These are phyloP conservation scores for Scortum barcoo DNA, from an alignment of 2,113 vertebrate genomes.

Conservation along the genomic window DNA sequence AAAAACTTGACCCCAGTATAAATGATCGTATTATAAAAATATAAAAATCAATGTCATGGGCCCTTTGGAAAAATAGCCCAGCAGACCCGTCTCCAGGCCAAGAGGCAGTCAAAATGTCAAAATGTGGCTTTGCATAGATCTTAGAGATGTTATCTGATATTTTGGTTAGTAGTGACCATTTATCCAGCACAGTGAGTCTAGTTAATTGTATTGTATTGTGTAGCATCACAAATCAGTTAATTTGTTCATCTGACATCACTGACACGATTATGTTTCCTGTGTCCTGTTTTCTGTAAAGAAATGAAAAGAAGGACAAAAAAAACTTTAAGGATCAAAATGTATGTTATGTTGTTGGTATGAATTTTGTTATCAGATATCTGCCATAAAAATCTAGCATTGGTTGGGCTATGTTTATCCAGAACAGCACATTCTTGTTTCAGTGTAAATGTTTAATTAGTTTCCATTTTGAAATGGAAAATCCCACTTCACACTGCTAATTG, in stretches of 20 bases:
- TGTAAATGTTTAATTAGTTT: background rate
- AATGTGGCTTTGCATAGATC: background rate
- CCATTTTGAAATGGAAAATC: background rate
- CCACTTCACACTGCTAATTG: conserved; percentile 1
- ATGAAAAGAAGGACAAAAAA: background rate
- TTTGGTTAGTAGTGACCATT: background rate
- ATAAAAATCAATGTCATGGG: background rate
- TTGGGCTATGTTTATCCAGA: background rate
- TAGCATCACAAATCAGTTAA: background rate
- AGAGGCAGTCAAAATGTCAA: background rate
- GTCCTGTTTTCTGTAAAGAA: background rate
- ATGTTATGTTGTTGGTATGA: background rate
- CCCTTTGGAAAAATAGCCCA: background rate
- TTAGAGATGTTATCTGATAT: background rate
- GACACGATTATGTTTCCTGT: background rate
- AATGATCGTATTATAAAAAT: background rate
- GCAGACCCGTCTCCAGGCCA: background rate
- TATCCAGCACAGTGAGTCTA: background rate
- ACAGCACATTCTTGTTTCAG: background rate
- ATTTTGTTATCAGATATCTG: background rate
- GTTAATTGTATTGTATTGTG: too few species aligned
- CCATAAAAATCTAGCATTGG: background rate
- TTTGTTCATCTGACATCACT: background rate
- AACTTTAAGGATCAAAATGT: background rate
- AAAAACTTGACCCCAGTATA: too few species aligned